Percentiles rank a stretch among this genome's conserved stretches.
Conservation (phyloP, 2,797 vertebrate species). For the Sciurus carolinensis region DNA sequence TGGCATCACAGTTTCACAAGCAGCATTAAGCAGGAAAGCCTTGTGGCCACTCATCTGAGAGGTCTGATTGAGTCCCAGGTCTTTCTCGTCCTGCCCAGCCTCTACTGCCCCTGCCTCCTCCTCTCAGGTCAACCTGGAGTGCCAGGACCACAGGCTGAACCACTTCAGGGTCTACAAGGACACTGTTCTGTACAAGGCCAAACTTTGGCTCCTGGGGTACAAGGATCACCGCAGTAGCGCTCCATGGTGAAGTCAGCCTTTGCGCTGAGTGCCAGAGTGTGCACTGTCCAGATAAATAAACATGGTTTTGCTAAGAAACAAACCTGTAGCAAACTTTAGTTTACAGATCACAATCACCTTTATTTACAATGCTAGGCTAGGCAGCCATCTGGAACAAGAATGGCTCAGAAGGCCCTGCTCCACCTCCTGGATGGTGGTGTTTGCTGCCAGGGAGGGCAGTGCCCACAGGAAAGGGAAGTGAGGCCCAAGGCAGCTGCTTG, state of each 20-base stretch:
- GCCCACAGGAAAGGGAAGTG: not conserved
- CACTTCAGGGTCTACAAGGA: slow-evolving; percentile 89
- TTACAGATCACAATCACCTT: not conserved
- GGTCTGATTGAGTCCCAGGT: not conserved
- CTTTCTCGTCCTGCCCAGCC: not conserved
- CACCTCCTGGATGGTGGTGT: not conserved
- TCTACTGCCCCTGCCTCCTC: not conserved
- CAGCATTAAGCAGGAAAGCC: not conserved
- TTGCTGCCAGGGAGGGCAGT: not conserved
- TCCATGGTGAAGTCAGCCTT: too few species aligned
- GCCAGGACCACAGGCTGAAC: slow-evolving; percentile 90
- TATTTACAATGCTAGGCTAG: not conserved
- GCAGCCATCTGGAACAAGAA: not conserved
- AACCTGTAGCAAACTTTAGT: not conserved
- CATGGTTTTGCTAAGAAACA: not conserved
- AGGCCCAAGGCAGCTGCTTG: not conserved
- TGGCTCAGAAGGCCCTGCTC: not conserved
- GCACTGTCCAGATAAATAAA: slow-evolving; percentile 22
- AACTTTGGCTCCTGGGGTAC: slow-evolving; percentile 86
- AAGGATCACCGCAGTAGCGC: slow-evolving; percentile 75
- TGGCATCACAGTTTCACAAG: not conserved
- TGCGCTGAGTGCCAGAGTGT: not conserved
- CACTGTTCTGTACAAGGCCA: slow-evolving; percentile 91
- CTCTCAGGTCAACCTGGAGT: slow-evolving; percentile 88
- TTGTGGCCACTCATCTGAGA: not conserved